Base-by-base conservation (phyloP, 1,140 invertebrate genomes). In the Drosophila ogumai region DNA sequence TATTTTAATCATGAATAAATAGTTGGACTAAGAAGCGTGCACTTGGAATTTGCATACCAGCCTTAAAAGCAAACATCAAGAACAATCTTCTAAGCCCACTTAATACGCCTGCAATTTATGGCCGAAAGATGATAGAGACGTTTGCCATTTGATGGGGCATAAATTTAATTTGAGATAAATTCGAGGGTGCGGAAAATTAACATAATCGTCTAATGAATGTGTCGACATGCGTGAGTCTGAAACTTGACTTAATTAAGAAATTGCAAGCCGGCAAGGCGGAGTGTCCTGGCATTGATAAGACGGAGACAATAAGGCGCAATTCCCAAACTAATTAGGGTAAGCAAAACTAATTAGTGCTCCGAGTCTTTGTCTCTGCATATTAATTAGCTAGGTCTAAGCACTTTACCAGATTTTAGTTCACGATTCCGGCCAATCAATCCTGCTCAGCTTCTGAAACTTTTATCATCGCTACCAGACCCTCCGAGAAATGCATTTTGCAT, bases 131-230 rank as follows among this genome's bases (percentile, higher is more conserved):
- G 31, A 25, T 34, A 61, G n/a, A 52, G 25, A 32, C 17, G 17
- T 32, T 46, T 71, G 34, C 34, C 34, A 12, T 36, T 40, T 63
- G 22, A 38, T 59, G 17, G 22, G 13, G 15, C 49, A 67, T 50
- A 72, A 76, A 82, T 87, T 73, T 71, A 46, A 77, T 80, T 65
- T 71, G 3, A 60, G 46, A 72, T 41, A 49, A 31, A 49, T 19
- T 19, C 36, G 34, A 28, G 38, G 17, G 28, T 22, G 10, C 15
- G 22, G 15, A 22, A 36, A 65, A 82, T 88, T 81, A 80, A 54
- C 84, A 88, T 88, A 87, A 88, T 88, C 81, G 68, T 66, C 64
- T 84, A 80, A 78, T 74, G 61, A 67, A 56, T 54, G 38, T 50
- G 60, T 25, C 66, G 46, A 55, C 75, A 79, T 59, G 34, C n/a